Conservation (phyloP, 2,113 vertebrate species). For the Sander vitreus region DNA sequence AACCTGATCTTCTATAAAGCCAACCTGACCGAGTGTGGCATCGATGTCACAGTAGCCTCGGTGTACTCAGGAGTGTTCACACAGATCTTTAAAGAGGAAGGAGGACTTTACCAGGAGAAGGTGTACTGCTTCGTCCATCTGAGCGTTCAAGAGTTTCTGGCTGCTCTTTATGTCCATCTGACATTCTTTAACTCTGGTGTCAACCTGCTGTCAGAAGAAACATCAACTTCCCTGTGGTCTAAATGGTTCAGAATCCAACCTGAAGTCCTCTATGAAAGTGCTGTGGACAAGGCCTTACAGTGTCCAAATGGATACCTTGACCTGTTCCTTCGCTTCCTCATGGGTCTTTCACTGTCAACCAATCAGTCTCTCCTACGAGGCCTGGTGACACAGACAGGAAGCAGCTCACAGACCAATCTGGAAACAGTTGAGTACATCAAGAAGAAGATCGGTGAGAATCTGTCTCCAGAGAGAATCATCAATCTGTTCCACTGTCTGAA, state of each 20-base stretch:
- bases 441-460: constrained; percentile 2
- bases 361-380: constrained; percentile 34
- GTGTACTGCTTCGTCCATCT: constrained; percentile 57
- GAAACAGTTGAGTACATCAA: constrained; percentile 42
- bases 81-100: constrained; percentile 49
- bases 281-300: constrained; percentile 48
- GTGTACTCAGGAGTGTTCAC: constrained; percentile 48
- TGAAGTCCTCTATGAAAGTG: background rate
- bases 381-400: constrained; percentile 13
- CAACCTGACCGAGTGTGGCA: constrained; percentile 34
- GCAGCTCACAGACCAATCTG: background rate
- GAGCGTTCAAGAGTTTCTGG: constrained; percentile 51
- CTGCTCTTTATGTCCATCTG: constrained; percentile 59
- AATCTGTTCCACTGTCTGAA: constrained; percentile 56
- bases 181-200: constrained; percentile 25
- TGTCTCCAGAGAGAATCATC: constrained; percentile 38
- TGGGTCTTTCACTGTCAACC: constrained; percentile 35
- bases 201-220: constrained; percentile 37
- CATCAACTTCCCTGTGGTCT: background rate
- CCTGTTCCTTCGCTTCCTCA: constrained; percentile 49
- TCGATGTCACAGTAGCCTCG: constrained; percentile 32
- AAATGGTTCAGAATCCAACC: fast-evolving
- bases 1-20: constrained; percentile 39
- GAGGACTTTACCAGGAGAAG: constrained; percentile 12
- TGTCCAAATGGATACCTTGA: constrained; percentile 52